These are phyloP conservation scores for Cryptoleucopteryx plumbea DNA, from an alignment of 2,113 vertebrate genomes.

Conservation along the genomic window DNA sequence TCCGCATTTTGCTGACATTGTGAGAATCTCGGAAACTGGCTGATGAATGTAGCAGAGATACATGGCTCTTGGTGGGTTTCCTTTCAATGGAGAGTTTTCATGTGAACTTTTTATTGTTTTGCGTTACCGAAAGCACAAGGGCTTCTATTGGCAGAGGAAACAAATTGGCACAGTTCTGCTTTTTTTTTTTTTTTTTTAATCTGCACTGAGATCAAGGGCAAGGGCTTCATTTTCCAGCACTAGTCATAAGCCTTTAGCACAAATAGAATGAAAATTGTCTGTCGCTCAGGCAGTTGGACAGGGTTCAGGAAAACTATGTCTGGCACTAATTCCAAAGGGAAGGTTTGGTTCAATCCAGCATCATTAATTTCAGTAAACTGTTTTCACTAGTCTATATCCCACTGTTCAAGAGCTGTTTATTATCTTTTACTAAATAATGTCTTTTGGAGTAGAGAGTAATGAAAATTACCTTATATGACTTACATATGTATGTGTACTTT, in stretches of 20 bases:
- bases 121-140: slow-evolving; percentile 63
- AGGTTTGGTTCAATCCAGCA: slow-evolving; percentile 76
- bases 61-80: slow-evolving; percentile 30
- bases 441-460: slow-evolving; percentile 9
- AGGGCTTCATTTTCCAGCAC: slow-evolving; percentile 75
- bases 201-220: slow-evolving; percentile 75
- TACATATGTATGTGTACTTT: not conserved
- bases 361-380: slow-evolving; percentile 79
- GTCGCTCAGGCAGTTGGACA: slow-evolving; percentile 76
- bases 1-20: slow-evolving; percentile 52
- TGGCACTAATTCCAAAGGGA: slow-evolving; percentile 80
- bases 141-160: slow-evolving; percentile 68
- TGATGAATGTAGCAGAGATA: not conserved
- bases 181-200: slow-evolving; percentile 52
- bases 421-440: slow-evolving; percentile 68
- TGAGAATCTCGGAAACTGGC: slow-evolving; percentile 46
- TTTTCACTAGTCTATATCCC: slow-evolving; percentile 72
- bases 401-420: slow-evolving; percentile 71
- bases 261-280: slow-evolving; percentile 81
- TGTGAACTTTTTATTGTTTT: slow-evolving; percentile 71
- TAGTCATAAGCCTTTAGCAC: slow-evolving; percentile 69
- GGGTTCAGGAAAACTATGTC: slow-evolving; percentile 79
- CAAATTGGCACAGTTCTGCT: slow-evolving; percentile 66
- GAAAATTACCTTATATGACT: slow-evolving; percentile 17
- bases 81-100: slow-evolving; percentile 71